A percentile compares a stretch with the other conserved stretches of the same genome.
Conservation (phyloP, 2,888 invertebrate species). For the Luperina nickerlii region DNA sequence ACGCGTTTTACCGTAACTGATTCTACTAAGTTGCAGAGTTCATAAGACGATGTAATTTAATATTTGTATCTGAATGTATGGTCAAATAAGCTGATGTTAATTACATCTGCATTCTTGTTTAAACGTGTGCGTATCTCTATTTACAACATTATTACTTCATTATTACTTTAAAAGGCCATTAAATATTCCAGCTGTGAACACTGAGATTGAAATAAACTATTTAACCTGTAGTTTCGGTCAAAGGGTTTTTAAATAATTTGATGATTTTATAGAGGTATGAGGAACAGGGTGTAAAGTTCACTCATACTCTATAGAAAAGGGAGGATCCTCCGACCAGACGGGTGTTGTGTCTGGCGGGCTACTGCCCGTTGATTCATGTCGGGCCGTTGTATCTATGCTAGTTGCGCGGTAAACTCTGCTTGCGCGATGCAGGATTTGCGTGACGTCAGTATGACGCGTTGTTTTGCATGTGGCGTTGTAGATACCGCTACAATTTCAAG, state of each 20-base stretch:
- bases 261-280: no score
- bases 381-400: no score
- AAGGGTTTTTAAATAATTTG: constrained; percentile 10
- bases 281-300: no score
- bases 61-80: constrained; percentile 36
- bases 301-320: no score
- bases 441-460: no score
- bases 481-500: no score
- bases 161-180: constrained; percentile 29
- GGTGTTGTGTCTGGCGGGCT: no score
- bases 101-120: constrained; percentile 24
- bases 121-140: constrained; percentile 16
- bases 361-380: no score
- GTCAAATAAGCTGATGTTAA: constrained; percentile 30
- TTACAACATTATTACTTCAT: constrained; percentile 39
- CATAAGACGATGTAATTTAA: constrained; percentile 38
- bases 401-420: no score
- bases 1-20: constrained; percentile 33
- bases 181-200: constrained; percentile 30
- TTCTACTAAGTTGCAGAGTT: constrained; percentile 22
- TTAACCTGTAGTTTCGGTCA: constrained; percentile 10
- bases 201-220: constrained; percentile 1
- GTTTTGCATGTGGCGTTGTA: no score
- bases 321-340: no score
- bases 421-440: no score